phyloP scores from a whole-genome alignment of 2,888 invertebrate genomes.

The Linyphia triangularis region DNA sequence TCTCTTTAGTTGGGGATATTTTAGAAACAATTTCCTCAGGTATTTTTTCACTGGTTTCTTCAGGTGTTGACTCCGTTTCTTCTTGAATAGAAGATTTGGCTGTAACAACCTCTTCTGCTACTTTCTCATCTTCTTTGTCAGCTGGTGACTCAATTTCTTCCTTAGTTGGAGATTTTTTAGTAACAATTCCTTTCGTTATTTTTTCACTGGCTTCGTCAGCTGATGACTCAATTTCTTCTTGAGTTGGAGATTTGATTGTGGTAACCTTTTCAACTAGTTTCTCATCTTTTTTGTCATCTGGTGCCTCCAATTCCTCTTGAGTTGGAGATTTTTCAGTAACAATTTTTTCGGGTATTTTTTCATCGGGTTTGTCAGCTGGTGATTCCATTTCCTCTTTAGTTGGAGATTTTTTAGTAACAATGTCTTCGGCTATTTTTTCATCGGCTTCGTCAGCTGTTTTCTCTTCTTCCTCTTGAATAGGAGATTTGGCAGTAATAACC shows the following conservation, averaged over 20 bases:
- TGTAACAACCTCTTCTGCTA: background rate
- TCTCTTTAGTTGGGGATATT: background rate
- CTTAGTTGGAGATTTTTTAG: background rate
- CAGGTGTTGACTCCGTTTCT: background rate
- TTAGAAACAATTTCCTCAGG: background rate
- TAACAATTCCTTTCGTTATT: background rate
- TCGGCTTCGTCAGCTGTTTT: background rate
- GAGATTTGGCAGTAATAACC: background rate
- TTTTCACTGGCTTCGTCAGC: background rate
- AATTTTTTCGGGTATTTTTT: background rate
- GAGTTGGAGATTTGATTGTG: background rate
- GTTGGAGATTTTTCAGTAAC: background rate
- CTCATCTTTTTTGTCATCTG: background rate
- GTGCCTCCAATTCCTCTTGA: background rate
- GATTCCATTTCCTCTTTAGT: background rate
- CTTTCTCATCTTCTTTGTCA: background rate
- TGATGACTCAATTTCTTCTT: background rate
- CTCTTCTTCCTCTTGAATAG: background rate
- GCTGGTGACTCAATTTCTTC: background rate
- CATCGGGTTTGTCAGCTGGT: no score
- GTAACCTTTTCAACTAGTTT: background rate
- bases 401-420: background rate
- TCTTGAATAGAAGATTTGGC: background rate
- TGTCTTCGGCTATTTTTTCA: background rate
- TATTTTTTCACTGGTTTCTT: background rate